Base-by-base conservation (phyloP, 2,797 vertebrate species). In the Esox masquinongy region DNA sequence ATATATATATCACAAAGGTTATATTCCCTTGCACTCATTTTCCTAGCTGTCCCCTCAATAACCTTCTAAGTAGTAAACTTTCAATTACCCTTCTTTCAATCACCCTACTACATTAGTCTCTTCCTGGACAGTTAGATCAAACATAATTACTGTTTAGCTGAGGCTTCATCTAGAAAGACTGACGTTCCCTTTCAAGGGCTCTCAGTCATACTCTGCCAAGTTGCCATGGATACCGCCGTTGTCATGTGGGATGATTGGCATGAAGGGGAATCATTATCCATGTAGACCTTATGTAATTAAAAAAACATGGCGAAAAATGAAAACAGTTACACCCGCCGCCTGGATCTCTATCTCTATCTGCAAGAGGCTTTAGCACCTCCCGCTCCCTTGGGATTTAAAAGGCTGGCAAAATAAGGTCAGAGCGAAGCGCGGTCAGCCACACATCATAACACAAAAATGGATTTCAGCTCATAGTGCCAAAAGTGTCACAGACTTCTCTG, bases 171-270 rank as follows among this genome's bases (percentile, higher is more conserved):
- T 22, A 56, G n/a, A n/a, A 43, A 56, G 53, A 36, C 47, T 51
- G 12, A 29, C 29, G 63, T 19, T 79, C 56, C 22, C 39, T n/a
- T 49, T 36, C 31, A 39, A 43, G 29, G n/a, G 67, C 43, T 59
- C 12, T 53, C 12, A 61, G n/a, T 34, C 34, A 61, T 51, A 73
- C 34, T 5, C 19, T 50, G 69, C 22, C 50, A 26, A 1, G 75
- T 83, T 56, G 29, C 77, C 73, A 80, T 80, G 79, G 83, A 79
- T 81, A 82, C 79, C 47, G 66, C 43, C 39, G 69, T 79, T 77
- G 77, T 79, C 68, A 47, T 75, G 56, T 34, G 67, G 72, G 70
- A 79, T 84, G 75, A 81, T 31, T 79, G 77, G 79, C 75, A 77
- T 70, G 79, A 75, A 67, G 75, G 69, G 69, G 76, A 70, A 74